phyloP scores from a whole-genome alignment of 2,797 vertebrate genomes.

The Phoebastria nigripes region DNA sequence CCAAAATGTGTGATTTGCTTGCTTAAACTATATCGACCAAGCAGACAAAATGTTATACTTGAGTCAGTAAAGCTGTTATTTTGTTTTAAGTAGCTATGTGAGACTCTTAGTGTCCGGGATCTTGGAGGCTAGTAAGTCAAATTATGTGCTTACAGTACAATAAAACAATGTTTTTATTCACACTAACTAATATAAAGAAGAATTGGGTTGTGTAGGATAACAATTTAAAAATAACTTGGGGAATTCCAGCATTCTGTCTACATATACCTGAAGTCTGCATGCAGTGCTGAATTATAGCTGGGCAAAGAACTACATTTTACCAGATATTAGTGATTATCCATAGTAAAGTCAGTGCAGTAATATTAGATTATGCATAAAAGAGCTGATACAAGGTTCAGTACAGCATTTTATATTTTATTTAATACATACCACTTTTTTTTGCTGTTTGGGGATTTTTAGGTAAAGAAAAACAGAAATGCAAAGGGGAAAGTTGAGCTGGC shows the following conservation, averaged over 20 bases:
- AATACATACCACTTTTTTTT: not conserved
- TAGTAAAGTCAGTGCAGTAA: not conserved
- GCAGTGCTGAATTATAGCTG: not conserved
- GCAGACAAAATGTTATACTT: not conserved
- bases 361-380: not conserved
- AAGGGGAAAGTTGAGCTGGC: not conserved
- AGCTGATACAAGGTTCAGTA: not conserved
- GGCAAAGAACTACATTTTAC: not conserved
- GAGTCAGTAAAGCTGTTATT: not conserved
- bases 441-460: not conserved
- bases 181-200: not conserved
- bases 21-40: not conserved
- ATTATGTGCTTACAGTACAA: not conserved
- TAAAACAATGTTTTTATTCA: not conserved
- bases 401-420: not conserved
- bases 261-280: not conserved
- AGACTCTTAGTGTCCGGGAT: not conserved
- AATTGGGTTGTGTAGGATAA: not conserved
- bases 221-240: not conserved
- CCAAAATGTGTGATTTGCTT: not conserved
- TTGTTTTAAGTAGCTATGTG: not conserved
- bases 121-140: not conserved
- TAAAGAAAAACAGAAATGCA: not conserved
- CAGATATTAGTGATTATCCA: not conserved
- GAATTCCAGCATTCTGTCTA: not conserved